Base-by-base conservation (phyloP, 1,140 invertebrate species). In the Zaprionus lachaisei region DNA sequence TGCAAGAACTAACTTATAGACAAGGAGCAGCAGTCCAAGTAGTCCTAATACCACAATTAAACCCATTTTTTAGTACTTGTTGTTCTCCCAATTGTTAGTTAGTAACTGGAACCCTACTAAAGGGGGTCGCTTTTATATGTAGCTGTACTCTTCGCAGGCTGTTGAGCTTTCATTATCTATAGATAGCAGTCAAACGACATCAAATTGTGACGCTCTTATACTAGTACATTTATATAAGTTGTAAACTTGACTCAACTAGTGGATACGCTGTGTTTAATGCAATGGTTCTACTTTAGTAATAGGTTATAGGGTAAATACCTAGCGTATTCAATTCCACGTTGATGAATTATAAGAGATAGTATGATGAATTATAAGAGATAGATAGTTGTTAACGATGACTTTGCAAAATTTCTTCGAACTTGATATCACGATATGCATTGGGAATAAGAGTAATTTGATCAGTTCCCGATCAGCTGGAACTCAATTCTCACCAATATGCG, bases 1-100 rank as follows among this genome's bases (percentile, higher is more conserved):
- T 12, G 54, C 24, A 1, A 66, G 75, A 14, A 66, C 24, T 79
- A 75, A 89, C 56, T 75, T 81, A 55, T 84, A 89, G 22, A 56
- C 57, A 22, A 17, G 67, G 0, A 67, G 20, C 0, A 63, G 17
- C 2, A 77, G 17, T 0, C 63, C 70, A 15, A 51, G 22, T 12
- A 72, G 6, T 31, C 38, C 55, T 12, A 77, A 20, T 22, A 77
- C 14, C 9, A 66, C 31, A 44, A 51, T 5, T 7, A 72, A 28
- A 61, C 15, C 38, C 73, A 77, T 77, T 11, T 54, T 69, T 28
- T 0, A 7, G n/a, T 5, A 11, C 44, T 47, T 20, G 2, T 20
- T 20, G 20, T 47, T 9, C 44, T 47, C 7, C 6, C 7, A 9
- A 11, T 3, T 7, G 6, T 14, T n/a, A 17, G 0, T 7, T 47